Base-by-base conservation (phyloP, 2,888 invertebrate species). In the Cheilosia scutellata region DNA sequence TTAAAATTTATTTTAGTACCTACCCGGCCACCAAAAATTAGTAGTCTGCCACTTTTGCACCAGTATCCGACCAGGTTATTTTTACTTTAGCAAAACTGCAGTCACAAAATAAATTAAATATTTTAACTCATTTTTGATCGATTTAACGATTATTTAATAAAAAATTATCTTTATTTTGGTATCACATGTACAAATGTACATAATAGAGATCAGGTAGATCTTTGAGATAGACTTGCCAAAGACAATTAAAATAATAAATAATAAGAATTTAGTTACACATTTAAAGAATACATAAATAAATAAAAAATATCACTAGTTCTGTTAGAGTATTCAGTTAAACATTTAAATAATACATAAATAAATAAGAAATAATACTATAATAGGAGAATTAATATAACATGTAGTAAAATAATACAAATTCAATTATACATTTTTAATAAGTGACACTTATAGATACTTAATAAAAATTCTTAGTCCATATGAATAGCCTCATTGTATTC, bases 51-150 rank as follows among this genome's bases (percentile, higher is more conserved):
- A 33, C 2, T 33, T 33, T 51, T 55, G 37, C 66, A 53, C 27
- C 4, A 63, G 49, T 33, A 33, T 33, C 33, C 5, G 33, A 2
- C 33, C 33, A 47, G 44, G 25, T 9, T 20, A 49, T 49, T 16
- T 49, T 65, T 57, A 60, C 44, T 44, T 44, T 13, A 44, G 44
- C 44, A 44, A 44, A 44, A n/a, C 44, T 44, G 44, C 44, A 44
- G 11, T 44, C 33, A 33, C 33, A 20, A 20, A 20, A 20, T 20
- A 20, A 20, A 20, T 20, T 20, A 0, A 20, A 29, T 2, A 29
- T 29, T 29, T 29, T 5, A 29, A 29, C 4, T 37, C 37, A 1
- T 37, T 37, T 37, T 37, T 37, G 2, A 37, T 37, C 9, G 2
- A 37, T 37, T 37, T 7, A 33, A 7, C 33, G 33, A 33, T 33